phyloP scores from a whole-genome alignment of 1,140 invertebrate species.

The Physella acuta region DNA sequence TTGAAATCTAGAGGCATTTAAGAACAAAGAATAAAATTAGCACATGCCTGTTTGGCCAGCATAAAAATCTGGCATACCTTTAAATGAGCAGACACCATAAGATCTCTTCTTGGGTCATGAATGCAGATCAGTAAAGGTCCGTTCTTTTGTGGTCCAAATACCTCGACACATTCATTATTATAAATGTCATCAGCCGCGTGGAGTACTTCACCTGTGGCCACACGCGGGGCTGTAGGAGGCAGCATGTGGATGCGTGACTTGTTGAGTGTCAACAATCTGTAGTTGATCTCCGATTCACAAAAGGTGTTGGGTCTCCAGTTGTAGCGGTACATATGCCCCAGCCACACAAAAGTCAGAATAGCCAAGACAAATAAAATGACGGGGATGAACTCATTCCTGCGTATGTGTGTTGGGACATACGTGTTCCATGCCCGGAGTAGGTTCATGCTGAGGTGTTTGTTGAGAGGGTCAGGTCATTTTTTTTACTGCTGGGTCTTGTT shows the following conservation, averaged over 20 bases:
- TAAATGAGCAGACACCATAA: constrained; percentile 21
- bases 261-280: background rate
- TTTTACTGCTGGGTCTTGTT: too few relatives aligned
- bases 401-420: background rate
- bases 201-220: too few relatives aligned
- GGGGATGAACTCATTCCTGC: background rate
- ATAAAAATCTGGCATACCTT: constrained; percentile 5
- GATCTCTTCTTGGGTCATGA: constrained; percentile 15
- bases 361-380: background rate
- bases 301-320: background rate
- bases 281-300: constrained; percentile 7
- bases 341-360: background rate
- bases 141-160: background rate
- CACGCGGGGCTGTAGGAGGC: background rate
- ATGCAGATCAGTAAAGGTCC: constrained; percentile 8
- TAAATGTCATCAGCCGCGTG: too few relatives aligned
- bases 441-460: too few relatives aligned
- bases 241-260: constrained; percentile 7
- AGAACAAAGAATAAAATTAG: too few relatives aligned
- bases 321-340: background rate
- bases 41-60: too few relatives aligned
- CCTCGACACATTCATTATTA: constrained; percentile 5
- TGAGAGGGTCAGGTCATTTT: too few relatives aligned
- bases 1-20: too few relatives aligned
- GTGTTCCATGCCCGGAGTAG: background rate